phyloP scores from a whole-genome alignment of 2,797 vertebrate genomes.

The Malurus splendens region DNA sequence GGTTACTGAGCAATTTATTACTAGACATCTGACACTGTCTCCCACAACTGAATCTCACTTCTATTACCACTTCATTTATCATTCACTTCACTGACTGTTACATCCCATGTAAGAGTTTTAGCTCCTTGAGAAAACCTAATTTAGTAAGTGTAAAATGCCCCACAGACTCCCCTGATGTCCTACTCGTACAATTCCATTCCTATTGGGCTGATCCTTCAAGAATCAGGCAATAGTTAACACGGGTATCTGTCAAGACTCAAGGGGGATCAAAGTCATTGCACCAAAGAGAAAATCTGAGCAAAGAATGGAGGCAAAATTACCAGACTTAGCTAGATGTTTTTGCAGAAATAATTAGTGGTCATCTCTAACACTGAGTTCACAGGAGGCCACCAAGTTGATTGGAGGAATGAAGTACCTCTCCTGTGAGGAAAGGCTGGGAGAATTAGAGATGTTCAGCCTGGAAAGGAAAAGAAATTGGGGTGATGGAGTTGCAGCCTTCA shows the following conservation, averaged over 20 bases:
- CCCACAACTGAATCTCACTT: neutral
- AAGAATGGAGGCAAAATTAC: neutral
- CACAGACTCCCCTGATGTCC: neutral
- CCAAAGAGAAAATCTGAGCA: neutral
- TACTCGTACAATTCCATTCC: neutral
- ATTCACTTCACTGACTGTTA: neutral
- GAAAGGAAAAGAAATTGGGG: fast-evolving
- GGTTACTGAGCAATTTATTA: neutral
- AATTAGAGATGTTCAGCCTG: neutral
- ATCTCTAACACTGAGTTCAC: neutral
- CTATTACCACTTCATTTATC: neutral
- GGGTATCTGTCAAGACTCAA: neutral
- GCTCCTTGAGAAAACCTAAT: neutral
- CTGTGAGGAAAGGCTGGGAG: neutral
- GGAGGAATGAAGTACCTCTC: neutral
- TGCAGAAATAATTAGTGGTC: neutral
- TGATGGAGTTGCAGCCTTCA: fast-evolving
- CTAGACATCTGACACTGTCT: neutral
- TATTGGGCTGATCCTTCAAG: neutral
- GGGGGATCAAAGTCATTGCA: neutral
- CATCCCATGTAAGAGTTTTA: neutral
- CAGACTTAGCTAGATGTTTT: neutral
- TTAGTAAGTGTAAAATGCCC: neutral
- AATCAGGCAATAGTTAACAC: neutral
- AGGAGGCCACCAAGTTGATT: neutral